A percentile compares a stretch with the other conserved stretches of the same genome.
Evolutionary conservation across 2,888 invertebrate genomes (phyloP).

Genomic region (Stenoptilia bipunctidactyla): DNA sequence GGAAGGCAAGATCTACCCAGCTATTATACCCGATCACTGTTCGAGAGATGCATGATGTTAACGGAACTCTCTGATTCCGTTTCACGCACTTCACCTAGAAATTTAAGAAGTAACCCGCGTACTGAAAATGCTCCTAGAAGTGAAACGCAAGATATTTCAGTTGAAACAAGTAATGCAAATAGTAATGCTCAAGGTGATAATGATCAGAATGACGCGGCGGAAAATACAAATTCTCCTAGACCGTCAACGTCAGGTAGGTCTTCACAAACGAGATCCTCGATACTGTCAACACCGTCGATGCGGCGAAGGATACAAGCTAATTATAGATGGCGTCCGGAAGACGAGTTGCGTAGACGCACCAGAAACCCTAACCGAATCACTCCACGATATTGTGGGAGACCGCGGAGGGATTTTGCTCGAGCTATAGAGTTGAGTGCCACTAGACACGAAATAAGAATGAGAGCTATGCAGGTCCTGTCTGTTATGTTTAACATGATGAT

Average conservation of each 20-base stretch:
- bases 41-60: constrained; percentile 57
- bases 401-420: constrained; percentile 42
- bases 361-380: constrained; percentile 31
- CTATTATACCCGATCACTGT: constrained; percentile 48
- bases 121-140: constrained; percentile 24
- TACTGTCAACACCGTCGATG: constrained; percentile 28
- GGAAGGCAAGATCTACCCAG: constrained; percentile 43
- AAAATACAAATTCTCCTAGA: constrained; percentile 16
- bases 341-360: constrained; percentile 37
- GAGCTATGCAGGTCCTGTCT: constrained; percentile 62
- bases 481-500: constrained; percentile 68
- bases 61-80: constrained; percentile 43
- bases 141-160: constrained; percentile 20
- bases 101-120: constrained; percentile 25
- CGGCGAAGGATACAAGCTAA: constrained; percentile 34
- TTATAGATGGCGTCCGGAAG: constrained; percentile 44
- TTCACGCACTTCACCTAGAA: constrained; percentile 24
- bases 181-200: constrained; percentile 18
- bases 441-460: constrained; percentile 58
- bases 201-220: constrained; percentile 20
- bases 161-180: constrained; percentile 16
- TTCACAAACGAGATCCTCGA: constrained; percentile 24
- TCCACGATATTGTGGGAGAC: constrained; percentile 31
- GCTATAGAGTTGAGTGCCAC: constrained; percentile 53
- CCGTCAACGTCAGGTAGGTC: constrained; percentile 19